Conservation (phyloP, 2,888 invertebrate genomes). For the Neoitamus cyanurus region DNA sequence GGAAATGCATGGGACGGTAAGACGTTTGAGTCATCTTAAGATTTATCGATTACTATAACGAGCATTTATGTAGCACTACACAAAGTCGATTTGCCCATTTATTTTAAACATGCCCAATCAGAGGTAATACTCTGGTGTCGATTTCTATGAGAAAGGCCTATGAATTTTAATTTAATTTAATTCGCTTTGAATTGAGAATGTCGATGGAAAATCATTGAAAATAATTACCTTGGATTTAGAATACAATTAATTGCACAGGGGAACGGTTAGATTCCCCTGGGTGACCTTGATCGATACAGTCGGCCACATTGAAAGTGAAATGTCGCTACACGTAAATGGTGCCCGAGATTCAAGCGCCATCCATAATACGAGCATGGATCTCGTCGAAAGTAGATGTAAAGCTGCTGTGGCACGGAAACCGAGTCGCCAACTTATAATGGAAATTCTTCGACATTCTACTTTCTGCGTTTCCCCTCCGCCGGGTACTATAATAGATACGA, state of each 20-base stretch:
- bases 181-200: background rate
- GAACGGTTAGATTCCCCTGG: background rate
- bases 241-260: background rate
- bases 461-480: background rate
- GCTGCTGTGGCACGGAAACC: background rate
- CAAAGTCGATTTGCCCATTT: background rate
- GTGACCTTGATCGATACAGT: background rate
- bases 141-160: background rate
- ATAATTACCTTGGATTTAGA: background rate
- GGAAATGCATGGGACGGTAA: conserved; percentile 66
- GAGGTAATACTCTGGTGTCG: background rate
- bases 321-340: background rate
- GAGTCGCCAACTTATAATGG: background rate
- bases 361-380: background rate
- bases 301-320: background rate
- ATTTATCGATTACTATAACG: background rate
- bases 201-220: background rate
- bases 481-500: background rate
- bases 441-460: background rate
- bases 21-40: conserved; percentile 50
- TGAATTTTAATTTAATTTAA: background rate
- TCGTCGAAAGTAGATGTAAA: background rate
- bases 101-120: background rate
- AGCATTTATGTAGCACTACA: background rate
- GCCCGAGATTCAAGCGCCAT: background rate